Conservation (phyloP, 2,888 invertebrate species). For the Torymus aiolomorphi region DNA sequence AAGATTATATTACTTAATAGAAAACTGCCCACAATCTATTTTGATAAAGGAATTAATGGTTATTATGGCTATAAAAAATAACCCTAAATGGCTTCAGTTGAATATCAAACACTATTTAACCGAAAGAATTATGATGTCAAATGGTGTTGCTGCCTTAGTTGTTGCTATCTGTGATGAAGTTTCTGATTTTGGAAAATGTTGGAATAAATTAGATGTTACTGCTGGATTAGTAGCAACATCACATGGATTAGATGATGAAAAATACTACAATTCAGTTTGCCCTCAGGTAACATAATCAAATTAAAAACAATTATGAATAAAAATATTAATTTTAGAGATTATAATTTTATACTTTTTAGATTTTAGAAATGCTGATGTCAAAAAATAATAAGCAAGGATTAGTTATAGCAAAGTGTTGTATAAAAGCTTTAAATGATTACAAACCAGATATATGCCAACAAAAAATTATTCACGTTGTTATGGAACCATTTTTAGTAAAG, state of each 20-base stretch:
- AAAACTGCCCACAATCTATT: constrained; percentile 79
- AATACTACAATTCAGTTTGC: constrained; percentile 76
- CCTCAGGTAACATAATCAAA: constrained; percentile 69
- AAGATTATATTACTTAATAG: constrained; percentile 77
- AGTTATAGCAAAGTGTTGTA: constrained; percentile 78
- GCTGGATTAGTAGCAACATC: constrained; percentile 80
- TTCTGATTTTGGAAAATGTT: constrained; percentile 79
- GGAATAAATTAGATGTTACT: constrained; percentile 83
- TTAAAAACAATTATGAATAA: constrained; percentile 6
- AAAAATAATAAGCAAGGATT: constrained; percentile 75
- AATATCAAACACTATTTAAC: constrained; percentile 80
- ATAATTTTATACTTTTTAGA: constrained; percentile 61
- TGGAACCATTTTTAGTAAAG: constrained; percentile 66
- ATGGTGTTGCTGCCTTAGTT: constrained; percentile 82
- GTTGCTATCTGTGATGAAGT: constrained; percentile 81
- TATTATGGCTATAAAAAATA: constrained; percentile 78
- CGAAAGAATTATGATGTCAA: constrained; percentile 78
- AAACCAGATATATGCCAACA: constrained; percentile 75
- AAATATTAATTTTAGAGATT: constrained; percentile 21
- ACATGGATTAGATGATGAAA: constrained; percentile 74
- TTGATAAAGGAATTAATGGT: constrained; percentile 84
- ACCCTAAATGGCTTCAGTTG: constrained; percentile 81
- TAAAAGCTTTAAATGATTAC: constrained; percentile 77
- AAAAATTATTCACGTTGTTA: constrained; percentile 72
- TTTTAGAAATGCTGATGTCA: constrained; percentile 75